Percentiles rank a stretch among this genome's conserved stretches.
These are phyloP conservation scores for Chrysopa pallens DNA, from an alignment of 1,140 invertebrate species.

Conservation along the genomic window DNA sequence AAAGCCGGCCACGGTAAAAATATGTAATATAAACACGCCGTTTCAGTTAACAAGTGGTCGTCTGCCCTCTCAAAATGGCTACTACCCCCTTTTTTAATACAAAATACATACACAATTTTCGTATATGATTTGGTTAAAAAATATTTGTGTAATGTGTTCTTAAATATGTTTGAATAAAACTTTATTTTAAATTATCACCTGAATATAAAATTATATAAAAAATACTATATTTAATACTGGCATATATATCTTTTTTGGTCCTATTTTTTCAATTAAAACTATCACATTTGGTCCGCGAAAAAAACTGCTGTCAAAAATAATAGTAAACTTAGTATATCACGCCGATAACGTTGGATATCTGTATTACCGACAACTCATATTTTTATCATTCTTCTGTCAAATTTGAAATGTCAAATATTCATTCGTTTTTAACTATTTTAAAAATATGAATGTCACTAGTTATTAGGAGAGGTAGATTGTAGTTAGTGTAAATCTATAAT, in stretches of 20 bases:
- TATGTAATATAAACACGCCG: slow-evolving; percentile 8
- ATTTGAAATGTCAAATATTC: not conserved
- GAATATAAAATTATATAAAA: slow-evolving; percentile 7
- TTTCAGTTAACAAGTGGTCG: slow-evolving; percentile 10
- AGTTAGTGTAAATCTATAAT: not conserved
- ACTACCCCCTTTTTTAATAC: slow-evolving; percentile 4
- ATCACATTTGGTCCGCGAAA: slow-evolving; percentile 10
- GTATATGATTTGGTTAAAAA: not conserved
- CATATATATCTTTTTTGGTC: slow-evolving; percentile 6
- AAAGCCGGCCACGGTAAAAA: not conserved
- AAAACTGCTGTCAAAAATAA: slow-evolving; percentile 10
- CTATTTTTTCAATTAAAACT: slow-evolving; percentile 1
- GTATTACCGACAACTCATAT: not conserved
- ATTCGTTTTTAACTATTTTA: not conserved
- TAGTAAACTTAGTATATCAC: slow-evolving; percentile 4
- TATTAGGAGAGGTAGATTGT: not conserved
- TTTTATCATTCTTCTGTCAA: not conserved
- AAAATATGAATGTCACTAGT: not conserved
- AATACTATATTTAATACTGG: slow-evolving; percentile 9
- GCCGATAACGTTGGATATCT: slow-evolving; percentile 3
- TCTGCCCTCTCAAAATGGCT: slow-evolving; percentile 6
- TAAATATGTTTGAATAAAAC: not conserved
- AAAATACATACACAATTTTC: slow-evolving; percentile 2
- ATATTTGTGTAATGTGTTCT: not conserved
- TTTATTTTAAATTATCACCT: too few species aligned